Conservation (phyloP, 2,797 vertebrate genomes). For the Bryconaethiops microstoma region DNA sequence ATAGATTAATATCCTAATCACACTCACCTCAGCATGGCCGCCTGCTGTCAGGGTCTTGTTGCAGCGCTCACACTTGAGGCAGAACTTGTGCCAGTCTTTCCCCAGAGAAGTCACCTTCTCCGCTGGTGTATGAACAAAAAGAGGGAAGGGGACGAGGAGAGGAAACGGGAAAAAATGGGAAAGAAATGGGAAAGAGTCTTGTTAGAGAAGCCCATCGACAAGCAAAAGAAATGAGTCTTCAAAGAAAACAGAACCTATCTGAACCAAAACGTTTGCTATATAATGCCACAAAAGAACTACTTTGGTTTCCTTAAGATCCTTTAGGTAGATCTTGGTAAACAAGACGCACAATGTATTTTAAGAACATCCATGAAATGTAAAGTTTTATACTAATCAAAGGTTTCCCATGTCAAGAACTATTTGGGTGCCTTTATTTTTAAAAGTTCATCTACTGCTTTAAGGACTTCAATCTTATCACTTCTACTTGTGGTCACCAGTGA, state of each 20-base stretch:
- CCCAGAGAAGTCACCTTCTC: conserved; percentile 97
- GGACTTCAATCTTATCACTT: too few relatives aligned
- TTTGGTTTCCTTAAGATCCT: too few relatives aligned
- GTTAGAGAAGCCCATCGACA: not conserved
- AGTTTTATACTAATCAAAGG: too few relatives aligned
- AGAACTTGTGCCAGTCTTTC: conserved; percentile 98
- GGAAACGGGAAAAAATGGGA: not conserved
- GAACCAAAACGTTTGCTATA: not conserved
- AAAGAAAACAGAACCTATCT: not conserved
- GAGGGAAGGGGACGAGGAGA: conserved; percentile 12
- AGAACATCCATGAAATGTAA: too few relatives aligned
- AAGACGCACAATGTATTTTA: too few relatives aligned
- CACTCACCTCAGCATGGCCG: conserved; percentile 91
- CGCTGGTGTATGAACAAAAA: conserved; percentile 68
- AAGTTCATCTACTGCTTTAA: not conserved
- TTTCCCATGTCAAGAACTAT: not conserved
- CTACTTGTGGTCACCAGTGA: too few relatives aligned
- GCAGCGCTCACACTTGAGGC: conserved; percentile 95
- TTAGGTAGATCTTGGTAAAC: too few relatives aligned
- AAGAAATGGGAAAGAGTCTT: not conserved
- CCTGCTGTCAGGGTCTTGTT: conserved; percentile 93
- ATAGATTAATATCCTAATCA: not conserved
- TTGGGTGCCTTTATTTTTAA: not conserved
- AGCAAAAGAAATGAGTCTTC: not conserved
- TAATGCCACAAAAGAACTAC: not conserved